Conservation (phyloP, 2,888 invertebrate species). For the Dynastes maya region DNA sequence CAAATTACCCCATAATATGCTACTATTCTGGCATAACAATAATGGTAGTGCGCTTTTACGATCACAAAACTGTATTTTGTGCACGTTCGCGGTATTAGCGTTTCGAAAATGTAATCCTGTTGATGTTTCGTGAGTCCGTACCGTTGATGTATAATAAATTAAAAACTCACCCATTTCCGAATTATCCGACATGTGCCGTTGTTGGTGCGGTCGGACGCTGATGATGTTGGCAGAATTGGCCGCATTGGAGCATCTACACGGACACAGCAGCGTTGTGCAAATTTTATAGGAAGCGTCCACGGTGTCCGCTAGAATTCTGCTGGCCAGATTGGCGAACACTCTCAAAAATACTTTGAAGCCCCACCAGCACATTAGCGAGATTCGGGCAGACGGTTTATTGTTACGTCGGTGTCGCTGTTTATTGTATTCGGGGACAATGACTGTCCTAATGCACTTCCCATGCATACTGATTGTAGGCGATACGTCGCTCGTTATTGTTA, state of each 20-base stretch:
- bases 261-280: constrained; percentile 57
- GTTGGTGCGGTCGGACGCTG: constrained; percentile 35
- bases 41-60: neutral
- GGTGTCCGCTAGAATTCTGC: constrained; percentile 61
- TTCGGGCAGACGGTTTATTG: constrained; percentile 27
- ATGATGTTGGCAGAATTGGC: constrained; percentile 6
- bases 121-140: neutral
- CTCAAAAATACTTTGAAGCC: constrained; percentile 65
- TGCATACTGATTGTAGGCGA: constrained; percentile 31
- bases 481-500: constrained; percentile 9
- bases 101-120: constrained; percentile 12
- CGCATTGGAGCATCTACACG: constrained; percentile 20
- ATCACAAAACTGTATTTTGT: neutral
- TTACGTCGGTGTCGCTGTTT: constrained; percentile 32
- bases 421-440: constrained; percentile 40
- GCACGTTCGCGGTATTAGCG: neutral
- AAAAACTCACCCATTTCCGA: constrained; percentile 35
- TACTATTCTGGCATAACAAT: no score
- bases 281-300: constrained; percentile 63
- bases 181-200: constrained; percentile 31
- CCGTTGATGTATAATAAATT: constrained; percentile 24
- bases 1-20: no score
- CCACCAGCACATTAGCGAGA: constrained; percentile 65
- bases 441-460: constrained; percentile 44
- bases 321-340: constrained; percentile 64